A percentile compares a stretch with the other conserved stretches of the same genome.
Conservation (phyloP, 2,888 invertebrate genomes). For the Saturnia japonica region DNA sequence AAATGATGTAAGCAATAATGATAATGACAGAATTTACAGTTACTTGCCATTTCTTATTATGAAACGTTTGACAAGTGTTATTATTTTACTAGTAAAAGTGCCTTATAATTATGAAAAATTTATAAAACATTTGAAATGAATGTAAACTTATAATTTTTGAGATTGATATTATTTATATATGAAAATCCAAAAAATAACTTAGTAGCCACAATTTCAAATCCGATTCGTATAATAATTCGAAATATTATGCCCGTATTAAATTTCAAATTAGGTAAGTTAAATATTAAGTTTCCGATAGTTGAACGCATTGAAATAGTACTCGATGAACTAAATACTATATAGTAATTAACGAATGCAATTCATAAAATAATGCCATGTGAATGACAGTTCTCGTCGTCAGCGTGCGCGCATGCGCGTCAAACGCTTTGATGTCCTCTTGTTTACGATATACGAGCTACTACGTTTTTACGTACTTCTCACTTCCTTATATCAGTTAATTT, state of each 20-base stretch:
- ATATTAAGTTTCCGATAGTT: not conserved
- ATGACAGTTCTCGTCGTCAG: not conserved
- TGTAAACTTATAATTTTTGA: too few species aligned
- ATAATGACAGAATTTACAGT: not conserved
- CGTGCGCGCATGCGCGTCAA: not conserved
- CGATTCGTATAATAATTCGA: too few species aligned
- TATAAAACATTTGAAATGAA: too few species aligned
- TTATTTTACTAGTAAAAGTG: too few species aligned
- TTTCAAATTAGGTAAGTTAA: not conserved
- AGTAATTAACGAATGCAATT: not conserved
- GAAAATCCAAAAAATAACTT: too few species aligned
- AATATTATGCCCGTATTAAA: too few species aligned
- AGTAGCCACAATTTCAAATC: too few species aligned
- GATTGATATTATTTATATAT: too few species aligned
- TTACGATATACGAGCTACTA: conserved; percentile 12
- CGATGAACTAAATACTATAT: not conserved
- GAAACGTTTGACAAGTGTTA: too few species aligned
- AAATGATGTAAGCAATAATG: not conserved
- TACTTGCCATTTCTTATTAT: too few species aligned
- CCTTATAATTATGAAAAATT: too few species aligned
- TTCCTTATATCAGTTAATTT: conserved; percentile 13
- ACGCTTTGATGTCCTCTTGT: conserved; percentile 17
- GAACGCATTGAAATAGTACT: not conserved
- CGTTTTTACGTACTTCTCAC: conserved; percentile 8
- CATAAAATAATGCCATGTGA: not conserved